Evolutionary conservation across 2,888 invertebrate genomes (phyloP), one percentile per base, ranked within the genome.

Genomic region (Lordiphosa andalusiaca): DNA sequence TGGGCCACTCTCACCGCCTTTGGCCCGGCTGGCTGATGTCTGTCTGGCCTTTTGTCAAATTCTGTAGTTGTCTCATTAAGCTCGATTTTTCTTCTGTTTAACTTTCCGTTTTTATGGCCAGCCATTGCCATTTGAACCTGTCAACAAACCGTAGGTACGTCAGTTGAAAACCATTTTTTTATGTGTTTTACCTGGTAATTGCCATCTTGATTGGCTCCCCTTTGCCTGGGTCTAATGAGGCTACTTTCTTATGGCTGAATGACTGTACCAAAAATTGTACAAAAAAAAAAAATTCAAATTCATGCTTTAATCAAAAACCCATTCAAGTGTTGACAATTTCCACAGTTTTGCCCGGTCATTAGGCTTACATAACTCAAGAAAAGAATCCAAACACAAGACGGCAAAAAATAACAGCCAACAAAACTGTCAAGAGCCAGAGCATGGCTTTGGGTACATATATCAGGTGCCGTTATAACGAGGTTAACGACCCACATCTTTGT

Each of bases 381-480:
- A 33, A 30, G 33, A 33, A 16, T 25, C 23, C 16, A 44, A 41
- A 44, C 13, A 16, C 33, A 44, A 44, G 33, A 33, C 30, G 44
- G 44, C 40, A 59, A 41, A 49, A 38, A 48, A 37, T 39, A 55
- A 53, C 37, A 23, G 19, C 63, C 48, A 73, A 68, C 74, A 70
- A 77, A 72, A 81, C 78, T 81, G 74, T 76, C 74, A 76, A 76
- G 81, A 64, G 64, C 47, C 52, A 53, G 23, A 38, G 36, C 40
- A 3, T 12, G n/a, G 62, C 55, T 38, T 50, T 46, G 10, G 30
- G 16, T 21, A 65, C 54, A 63, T 53, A 73, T 63, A 78, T 70
- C 56, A 73, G 75, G 74, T 84, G 75, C 86, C 86, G 86, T 86
- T 86, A 86, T 78, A 81, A 75, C 74, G 82, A 86, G 86, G 87